Base-by-base conservation (phyloP, 2,797 vertebrate genomes). In the Numenius phaeopus region DNA sequence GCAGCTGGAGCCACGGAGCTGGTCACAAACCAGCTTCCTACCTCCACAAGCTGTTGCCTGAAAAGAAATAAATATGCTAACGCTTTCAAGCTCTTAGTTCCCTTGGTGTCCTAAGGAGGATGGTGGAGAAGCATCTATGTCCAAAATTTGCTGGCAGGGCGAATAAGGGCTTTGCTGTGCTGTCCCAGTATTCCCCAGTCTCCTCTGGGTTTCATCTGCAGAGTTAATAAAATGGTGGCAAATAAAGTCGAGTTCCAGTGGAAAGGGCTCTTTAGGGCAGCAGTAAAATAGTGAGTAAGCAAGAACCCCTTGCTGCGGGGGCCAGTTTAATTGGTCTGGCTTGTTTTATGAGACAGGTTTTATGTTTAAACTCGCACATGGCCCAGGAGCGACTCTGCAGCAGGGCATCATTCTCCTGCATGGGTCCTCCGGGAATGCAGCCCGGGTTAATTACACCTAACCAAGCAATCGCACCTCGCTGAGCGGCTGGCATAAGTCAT, bases 321-420 rank as follows among this genome's bases (percentile, higher is more conserved):
- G 86, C 91, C 94, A 66, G 82, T 94, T 96, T 97, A 95, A 95
- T 98, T 97, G 95, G 87, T 97, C 96, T 96, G 96, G 89, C 61
- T 96, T 82, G 88, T 97, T 98, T 98, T 97, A 97, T 96, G 96
- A 97, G 96, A 66, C 87, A 92, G 34, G 34, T 95, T 97, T 97
- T 97, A 95, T 86, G 95, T 96, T 94, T 79, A 94, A 96, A 94
- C 97, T 96, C 46, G 96, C 96, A 92, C 86, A 50, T 95, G 95
- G 96, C 96, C 96, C 71, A 66, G 87, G 93, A 96, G 92, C 66
- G 42, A 44, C 84, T 89, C 92, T 96, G 94, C 96, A 90, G 90
- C 93, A 76, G 94, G 94, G 95, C 87, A 95, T 96, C 80, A 40
- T 71, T 95, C 97, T 96, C 88, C 94, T 44, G 55, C 85, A 54